phyloP scores from a whole-genome alignment of 2,888 invertebrate genomes.

The Silvanus unidentatus region DNA sequence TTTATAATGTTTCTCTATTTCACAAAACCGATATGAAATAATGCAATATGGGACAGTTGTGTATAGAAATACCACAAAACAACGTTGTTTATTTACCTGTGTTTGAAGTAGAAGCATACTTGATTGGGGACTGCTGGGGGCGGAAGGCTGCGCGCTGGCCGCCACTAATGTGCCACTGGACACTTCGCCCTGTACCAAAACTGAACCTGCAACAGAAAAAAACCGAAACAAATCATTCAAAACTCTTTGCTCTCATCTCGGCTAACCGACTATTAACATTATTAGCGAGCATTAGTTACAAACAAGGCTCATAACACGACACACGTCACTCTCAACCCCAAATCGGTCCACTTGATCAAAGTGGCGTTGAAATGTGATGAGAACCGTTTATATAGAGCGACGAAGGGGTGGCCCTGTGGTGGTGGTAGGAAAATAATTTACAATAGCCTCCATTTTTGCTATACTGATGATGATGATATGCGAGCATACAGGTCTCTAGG shows the following conservation, averaged over 20 bases:
- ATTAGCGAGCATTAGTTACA: constrained; percentile 14
- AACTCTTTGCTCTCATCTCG: too few relatives aligned
- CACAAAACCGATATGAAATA: too few relatives aligned
- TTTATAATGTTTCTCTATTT: too few relatives aligned
- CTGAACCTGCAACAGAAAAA: constrained; percentile 38
- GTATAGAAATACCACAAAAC: too few relatives aligned
- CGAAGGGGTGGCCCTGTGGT: not conserved
- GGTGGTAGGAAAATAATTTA: too few relatives aligned
- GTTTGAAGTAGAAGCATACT: constrained; percentile 93
- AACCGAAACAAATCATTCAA: not conserved
- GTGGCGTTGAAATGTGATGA: too few relatives aligned
- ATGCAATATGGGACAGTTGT: too few relatives aligned
- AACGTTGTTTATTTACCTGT: constrained; percentile 58
- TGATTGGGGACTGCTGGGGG: constrained; percentile 59
- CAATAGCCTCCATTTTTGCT: not conserved
- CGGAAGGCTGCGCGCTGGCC: constrained; percentile 57
- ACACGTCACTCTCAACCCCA: not conserved
- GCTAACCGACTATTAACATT: constrained; percentile 14
- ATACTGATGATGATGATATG: constrained; percentile 38
- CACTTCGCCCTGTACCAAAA: constrained; percentile 45
- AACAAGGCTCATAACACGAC: not conserved
- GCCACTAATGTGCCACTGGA: constrained; percentile 44
- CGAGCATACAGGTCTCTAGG: constrained; percentile 48
- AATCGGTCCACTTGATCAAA: too few relatives aligned
- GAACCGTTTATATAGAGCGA: too few relatives aligned